These are phyloP conservation scores for Heliocidaris erythrogramma DNA, from an alignment of 35 echinoderm and acorn worm species.

Conservation along the genomic window DNA sequence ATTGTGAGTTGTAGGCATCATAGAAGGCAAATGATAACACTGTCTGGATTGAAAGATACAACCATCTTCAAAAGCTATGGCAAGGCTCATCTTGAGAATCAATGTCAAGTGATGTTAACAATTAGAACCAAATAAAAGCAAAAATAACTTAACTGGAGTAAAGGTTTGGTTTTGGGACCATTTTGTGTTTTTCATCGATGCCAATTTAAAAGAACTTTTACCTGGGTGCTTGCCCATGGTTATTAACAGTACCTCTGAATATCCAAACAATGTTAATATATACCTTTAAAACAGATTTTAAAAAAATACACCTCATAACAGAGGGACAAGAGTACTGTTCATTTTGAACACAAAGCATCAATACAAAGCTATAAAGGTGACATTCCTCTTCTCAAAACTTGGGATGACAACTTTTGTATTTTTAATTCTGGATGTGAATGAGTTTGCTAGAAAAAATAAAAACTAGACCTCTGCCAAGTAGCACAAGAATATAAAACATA, in stretches of 20 bases:
- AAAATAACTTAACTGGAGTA: too few species aligned
- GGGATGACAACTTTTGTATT: background rate
- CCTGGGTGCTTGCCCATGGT: background rate
- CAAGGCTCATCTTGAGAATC: too few species aligned
- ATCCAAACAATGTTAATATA: constrained; percentile 5
- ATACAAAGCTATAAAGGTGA: constrained; percentile 17
- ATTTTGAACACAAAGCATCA: background rate
- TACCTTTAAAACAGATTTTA: background rate
- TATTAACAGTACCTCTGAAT: background rate
- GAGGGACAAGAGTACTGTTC: background rate
- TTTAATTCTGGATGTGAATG: background rate
- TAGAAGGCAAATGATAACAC: background rate
- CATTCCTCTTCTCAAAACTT: background rate
- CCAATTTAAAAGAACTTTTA: background rate
- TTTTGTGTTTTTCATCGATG: background rate
- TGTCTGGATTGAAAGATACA: background rate
- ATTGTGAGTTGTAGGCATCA: background rate
- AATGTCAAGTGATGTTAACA: too few species aligned
- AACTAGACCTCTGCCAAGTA: background rate
- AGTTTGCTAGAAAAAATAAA: background rate
- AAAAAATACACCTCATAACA: background rate
- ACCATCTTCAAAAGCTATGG: background rate
- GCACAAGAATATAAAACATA: background rate
- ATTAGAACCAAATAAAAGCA: too few species aligned
- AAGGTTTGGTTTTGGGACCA: background rate